Conservation (phyloP, 2,113 vertebrate species). For the Rousettus leschenaultii region DNA sequence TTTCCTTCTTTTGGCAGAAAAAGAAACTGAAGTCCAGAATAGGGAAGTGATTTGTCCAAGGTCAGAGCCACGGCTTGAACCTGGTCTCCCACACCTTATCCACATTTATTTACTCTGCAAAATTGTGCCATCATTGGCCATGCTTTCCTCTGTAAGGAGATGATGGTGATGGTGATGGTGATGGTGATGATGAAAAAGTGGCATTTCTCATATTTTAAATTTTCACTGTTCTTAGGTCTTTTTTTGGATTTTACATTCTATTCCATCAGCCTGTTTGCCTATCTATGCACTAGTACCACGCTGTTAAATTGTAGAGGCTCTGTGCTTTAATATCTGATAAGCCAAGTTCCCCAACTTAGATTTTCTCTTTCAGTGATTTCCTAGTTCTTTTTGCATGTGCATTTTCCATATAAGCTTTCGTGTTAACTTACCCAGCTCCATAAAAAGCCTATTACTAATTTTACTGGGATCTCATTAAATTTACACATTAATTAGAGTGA, state of each 20-base stretch:
- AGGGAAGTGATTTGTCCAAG: not conserved
- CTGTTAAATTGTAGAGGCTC: not conserved
- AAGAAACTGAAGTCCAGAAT: not conserved
- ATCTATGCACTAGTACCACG: not conserved
- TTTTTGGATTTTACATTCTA: not conserved
- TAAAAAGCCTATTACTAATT: constrained; percentile 19
- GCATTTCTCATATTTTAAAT: not conserved
- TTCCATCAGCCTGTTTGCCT: not conserved
- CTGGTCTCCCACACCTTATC: not conserved
- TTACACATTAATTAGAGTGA: not conserved
- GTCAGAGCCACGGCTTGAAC: not conserved
- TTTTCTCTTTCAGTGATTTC: not conserved
- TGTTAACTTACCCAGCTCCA: not conserved
- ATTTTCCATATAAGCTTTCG: not conserved
- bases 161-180: not conserved
- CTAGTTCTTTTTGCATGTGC: not conserved
- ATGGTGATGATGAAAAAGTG: not conserved
- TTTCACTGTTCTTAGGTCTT: not conserved
- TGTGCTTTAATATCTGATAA: not conserved
- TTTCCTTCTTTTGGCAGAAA: not conserved
- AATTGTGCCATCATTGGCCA: not conserved
- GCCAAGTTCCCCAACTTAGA: not conserved
- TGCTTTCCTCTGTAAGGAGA: not conserved
- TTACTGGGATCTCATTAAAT: not conserved
- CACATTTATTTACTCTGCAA: not conserved